Percentiles rank a stretch among this genome's conserved stretches.
phyloP scores from a whole-genome alignment of 2,888 invertebrate genomes.

The Himalopsyche anomala region DNA sequence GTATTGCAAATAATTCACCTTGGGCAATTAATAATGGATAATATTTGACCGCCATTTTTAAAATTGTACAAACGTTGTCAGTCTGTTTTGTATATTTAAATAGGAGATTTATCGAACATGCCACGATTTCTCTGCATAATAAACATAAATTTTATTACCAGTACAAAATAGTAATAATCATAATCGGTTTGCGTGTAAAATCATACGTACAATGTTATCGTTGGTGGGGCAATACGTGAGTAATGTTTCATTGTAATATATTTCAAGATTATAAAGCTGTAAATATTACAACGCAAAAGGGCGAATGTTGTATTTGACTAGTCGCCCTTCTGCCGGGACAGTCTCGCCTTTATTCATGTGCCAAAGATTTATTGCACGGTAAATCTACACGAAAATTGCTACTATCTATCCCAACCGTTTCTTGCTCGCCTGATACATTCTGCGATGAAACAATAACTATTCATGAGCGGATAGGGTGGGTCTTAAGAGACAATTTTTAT shows the following conservation, averaged over 20 bases:
- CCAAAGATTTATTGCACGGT: constrained; percentile 53
- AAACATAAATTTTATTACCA: neutral
- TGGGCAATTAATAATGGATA: no score
- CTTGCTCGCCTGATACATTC: neutral
- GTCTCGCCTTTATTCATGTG: constrained; percentile 51
- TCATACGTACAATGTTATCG: neutral
- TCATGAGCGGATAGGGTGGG: no score
- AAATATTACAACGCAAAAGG: neutral
- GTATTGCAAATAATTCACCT: no score
- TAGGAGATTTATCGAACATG: neutral
- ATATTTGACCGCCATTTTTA: no score
- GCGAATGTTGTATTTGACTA: neutral
- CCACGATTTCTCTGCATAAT: neutral
- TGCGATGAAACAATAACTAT: neutral
- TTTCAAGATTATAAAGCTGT: neutral
- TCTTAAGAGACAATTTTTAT: no score
- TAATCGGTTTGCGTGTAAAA: neutral
- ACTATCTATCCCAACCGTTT: neutral
- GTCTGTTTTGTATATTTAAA: neutral
- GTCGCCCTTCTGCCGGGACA: neutral
- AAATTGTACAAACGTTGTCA: no score
- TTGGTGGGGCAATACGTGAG: neutral
- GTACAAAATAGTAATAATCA: neutral
- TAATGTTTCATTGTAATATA: constrained; percentile 13
- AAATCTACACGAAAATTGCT: constrained; percentile 42